Conservation (phyloP, 23 tunicate species). For the Aplidium turbinatum region DNA sequence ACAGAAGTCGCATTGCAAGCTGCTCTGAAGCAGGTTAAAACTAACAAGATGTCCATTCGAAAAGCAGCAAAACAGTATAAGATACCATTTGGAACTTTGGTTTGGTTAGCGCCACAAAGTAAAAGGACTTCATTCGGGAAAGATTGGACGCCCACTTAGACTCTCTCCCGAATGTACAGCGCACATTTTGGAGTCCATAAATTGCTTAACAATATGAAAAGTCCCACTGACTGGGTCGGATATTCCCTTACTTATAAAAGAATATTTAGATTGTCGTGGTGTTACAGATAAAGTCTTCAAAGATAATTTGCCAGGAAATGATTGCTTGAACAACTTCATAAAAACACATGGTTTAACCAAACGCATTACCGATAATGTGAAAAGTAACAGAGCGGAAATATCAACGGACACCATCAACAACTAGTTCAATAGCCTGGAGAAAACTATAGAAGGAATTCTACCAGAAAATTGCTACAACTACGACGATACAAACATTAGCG, state of each 20-base stretch:
- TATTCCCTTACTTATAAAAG: neutral
- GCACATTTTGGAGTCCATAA: neutral
- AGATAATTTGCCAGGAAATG: constrained; percentile 13
- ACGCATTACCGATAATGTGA: constrained; percentile 20
- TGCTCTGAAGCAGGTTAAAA: neutral
- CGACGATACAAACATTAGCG: constrained; percentile 28
- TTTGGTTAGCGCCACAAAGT: constrained; percentile 4
- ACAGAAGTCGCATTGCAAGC: neutral
- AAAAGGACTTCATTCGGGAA: neutral
- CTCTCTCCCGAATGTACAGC: neutral
- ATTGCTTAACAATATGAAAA: constrained; percentile 3
- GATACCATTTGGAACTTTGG: constrained; percentile 35
- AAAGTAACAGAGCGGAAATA: neutral
- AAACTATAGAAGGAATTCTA: neutral
- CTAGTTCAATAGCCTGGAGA: constrained; percentile 9
- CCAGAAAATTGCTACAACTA: constrained; percentile 7
- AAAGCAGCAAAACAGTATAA: constrained; percentile 10
- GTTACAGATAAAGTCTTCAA: neutral
- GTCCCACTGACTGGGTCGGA: constrained; percentile 7
- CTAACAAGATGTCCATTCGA: neutral
- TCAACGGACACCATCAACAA: neutral
- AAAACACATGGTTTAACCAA: constrained; percentile 11
- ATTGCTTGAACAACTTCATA: constrained; percentile 9
- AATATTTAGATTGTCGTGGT: constrained; percentile 4
- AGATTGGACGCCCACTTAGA: neutral